Base-by-base conservation (phyloP, 2,888 invertebrate species). In the Philereme vetulata region DNA sequence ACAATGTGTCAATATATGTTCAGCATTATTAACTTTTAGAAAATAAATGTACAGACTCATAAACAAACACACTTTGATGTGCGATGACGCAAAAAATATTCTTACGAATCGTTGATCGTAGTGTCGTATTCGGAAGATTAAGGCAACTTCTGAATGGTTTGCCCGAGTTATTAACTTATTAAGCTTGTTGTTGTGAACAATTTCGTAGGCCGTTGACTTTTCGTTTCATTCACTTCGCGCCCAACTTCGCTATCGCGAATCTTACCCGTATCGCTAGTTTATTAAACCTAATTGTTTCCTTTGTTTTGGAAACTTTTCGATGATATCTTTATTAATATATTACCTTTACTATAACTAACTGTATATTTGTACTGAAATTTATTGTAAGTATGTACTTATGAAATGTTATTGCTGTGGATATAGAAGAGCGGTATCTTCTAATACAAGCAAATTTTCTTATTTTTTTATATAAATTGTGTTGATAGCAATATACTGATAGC, bases 91-190 rank as follows among this genome's bases (percentile, higher is more conserved):
- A 65, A 62, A 60, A 51, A 62, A 38, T 43, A 53, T 51, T 46
- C 52, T 46, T 40, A 40, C 51, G 38, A 46, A 46, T 49, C 40
- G 49, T n/a, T n/a, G 45, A 48, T 54, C 47, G 66, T 61, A 64
- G 64, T 68, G 67, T 63, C 64, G 60, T 48, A 58, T 51, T 53
- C 51, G 55, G 55, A 77, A 79, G 80, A 82, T 81, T 77, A 79
- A 64, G 58, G 59, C 78, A 77, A 74, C 75, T 76, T 72, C 78
- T 84, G 83, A 86, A 86, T 80, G 83, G 78, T 73, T 78, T 73
- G 68, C 72, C 71, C 72, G 70, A 84, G 80, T 84, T 87, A 85
- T 85, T 82, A 83, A 84, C 80, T 84, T 87, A 85, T 85, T 82
- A 83, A 78, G 80, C 72, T 78, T 81, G 80, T 82, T 84, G 81